Evolutionary conservation across 1,140 invertebrate genomes (phyloP).

Genomic region (Antheraea pernyi): DNA sequence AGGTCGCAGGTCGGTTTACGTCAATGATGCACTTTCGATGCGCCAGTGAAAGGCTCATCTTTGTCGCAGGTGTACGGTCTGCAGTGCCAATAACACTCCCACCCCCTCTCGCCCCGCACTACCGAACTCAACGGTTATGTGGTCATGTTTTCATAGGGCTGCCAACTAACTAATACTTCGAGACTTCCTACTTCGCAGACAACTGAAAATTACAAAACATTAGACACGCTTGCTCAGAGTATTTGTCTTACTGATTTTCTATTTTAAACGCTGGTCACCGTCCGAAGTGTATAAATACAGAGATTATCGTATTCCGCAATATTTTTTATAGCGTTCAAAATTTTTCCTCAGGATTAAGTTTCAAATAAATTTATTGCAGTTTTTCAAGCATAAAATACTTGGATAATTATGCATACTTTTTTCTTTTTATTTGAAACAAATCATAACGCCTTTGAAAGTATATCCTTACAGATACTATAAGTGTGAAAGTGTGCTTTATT

Average conservation of each 20-base stretch:
- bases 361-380: too few species aligned
- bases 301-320: not conserved
- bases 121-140: constrained; percentile 35
- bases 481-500: too few species aligned
- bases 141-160: constrained; percentile 30
- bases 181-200: constrained; percentile 3
- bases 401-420: too few species aligned
- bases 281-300: not conserved
- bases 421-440: too few species aligned
- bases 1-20: constrained; percentile 60
- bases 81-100: constrained; percentile 24
- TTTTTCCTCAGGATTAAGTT: too few species aligned
- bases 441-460: too few species aligned
- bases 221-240: not conserved
- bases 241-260: not conserved
- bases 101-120: constrained; percentile 3
- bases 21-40: constrained; percentile 65
- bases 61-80: constrained; percentile 49
- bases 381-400: too few species aligned
- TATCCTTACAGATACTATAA: too few species aligned
- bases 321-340: too few species aligned
- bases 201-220: not conserved
- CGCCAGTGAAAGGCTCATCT: constrained; percentile 69
- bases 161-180: not conserved
- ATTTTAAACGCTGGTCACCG: not conserved